Evolutionary conservation across 2,113 vertebrate species (phyloP), one percentile per base, ranked within the genome.

Genomic region (Lasiurus cinereus): DNA sequence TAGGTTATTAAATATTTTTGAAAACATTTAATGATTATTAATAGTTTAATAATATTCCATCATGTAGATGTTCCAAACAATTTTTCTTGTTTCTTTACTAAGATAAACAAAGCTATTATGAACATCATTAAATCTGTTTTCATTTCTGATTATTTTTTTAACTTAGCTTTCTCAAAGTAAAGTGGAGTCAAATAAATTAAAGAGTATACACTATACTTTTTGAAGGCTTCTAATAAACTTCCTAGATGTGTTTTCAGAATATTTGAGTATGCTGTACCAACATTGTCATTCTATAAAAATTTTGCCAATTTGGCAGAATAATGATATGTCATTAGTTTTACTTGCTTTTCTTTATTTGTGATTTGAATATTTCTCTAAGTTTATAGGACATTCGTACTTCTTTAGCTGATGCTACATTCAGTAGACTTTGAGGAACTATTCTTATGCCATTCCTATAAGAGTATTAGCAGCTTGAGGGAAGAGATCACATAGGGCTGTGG

Each of bases 71-170:
- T 79, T 79, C n/a, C 10, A 39, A 93, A 79, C 1, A 82, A 19
- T 85, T 92, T 15, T 13, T 88, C 21, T 67, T 79, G 4, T 93
- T 87, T 77, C 43, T 88, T 93, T 78, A 80, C 79, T 88, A 36
- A 92, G 78, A 90, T 70, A 79, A 93, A 82, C 88, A 93, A 89
- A 77, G 24, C 33, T 92, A 1, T 84, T 31, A 72, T 86, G 6
- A 76, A 46, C 15, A 87, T 91, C 27, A 36, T 79, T 76, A 78
- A 89, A 43, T 92, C 39, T 86, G 12, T 83, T 87, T 95, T 92
- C 12, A 64, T 94, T 97, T 95, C 33, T 92, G 11, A 62, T 82
- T 93, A 73, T 91, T 94, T 91, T n/a, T 74, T 93, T 79, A 95
- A 82, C 73, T 84, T 92, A 84, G n/a, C 31, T 93, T 90, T 54